A percentile compares a stretch with the other conserved stretches of the same genome.
phyloP scores from a whole-genome alignment of 2,113 vertebrate genomes.

The Cervus canadensis region DNA sequence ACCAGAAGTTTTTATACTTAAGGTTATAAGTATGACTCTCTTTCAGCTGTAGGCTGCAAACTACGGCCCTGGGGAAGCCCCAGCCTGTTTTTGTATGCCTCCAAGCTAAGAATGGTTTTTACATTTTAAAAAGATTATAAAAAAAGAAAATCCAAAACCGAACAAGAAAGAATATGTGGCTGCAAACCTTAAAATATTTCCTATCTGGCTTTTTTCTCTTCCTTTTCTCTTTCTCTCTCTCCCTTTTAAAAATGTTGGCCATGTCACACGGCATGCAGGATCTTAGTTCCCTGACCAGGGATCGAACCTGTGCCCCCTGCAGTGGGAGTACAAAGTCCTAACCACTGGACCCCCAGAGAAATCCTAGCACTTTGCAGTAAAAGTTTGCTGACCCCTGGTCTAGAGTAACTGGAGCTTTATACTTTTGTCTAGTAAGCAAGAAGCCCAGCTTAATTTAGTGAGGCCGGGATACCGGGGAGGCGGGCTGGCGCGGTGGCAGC shows the following conservation, averaged over 20 bases:
- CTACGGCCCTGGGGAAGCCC: neutral
- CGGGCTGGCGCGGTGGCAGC: neutral
- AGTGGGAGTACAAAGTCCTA: neutral
- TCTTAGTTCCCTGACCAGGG: neutral
- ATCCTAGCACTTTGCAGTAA: neutral
- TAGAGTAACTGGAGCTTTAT: neutral
- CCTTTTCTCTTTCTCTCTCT: neutral
- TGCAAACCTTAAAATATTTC: neutral
- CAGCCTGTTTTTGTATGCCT: neutral
- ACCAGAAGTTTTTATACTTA: slow-evolving; percentile 68
- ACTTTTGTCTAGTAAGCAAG: neutral
- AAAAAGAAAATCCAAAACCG: neutral
- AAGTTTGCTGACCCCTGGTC: neutral
- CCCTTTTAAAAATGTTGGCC: neutral
- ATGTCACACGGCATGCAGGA: neutral
- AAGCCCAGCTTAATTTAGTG: neutral
- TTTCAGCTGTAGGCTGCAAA: neutral
- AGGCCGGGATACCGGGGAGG: neutral
- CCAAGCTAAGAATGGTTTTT: neutral
- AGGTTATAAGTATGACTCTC: slow-evolving; percentile 51
- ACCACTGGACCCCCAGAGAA: neutral
- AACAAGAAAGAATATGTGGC: neutral
- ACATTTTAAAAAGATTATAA: neutral
- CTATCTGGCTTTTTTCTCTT: neutral
- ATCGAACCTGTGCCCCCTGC: neutral